Evolutionary conservation across 2,113 vertebrate species (phyloP).

Genomic region (Archilochus colubris): DNA sequence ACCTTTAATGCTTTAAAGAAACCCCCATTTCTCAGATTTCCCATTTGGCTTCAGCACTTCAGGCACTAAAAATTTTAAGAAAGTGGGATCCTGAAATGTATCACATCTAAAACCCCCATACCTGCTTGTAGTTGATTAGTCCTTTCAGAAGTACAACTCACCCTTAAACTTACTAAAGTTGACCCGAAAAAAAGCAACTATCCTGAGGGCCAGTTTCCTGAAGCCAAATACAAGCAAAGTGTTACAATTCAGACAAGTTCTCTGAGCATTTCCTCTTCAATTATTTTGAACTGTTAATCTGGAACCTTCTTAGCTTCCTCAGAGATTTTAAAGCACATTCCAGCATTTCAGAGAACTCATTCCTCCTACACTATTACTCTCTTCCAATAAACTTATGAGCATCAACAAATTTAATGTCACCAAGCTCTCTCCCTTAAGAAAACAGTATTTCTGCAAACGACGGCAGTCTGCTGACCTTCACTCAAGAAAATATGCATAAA

Average conservation of each 20-base stretch:
- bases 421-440: background rate
- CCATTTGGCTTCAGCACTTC: background rate
- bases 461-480: background rate
- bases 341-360: background rate
- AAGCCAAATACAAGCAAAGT: background rate
- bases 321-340: background rate
- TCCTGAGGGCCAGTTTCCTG: background rate
- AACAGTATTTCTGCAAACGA: background rate
- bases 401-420: background rate
- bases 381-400: background rate
- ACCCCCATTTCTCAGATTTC: background rate
- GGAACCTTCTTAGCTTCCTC: background rate
- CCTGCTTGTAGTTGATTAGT: background rate
- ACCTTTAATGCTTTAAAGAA: background rate
- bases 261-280: background rate
- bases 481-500: background rate
- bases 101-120: fast-evolving
- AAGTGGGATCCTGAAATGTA: background rate
- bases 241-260: background rate
- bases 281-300: background rate
- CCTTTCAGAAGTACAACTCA: background rate
- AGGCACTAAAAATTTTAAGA: background rate
- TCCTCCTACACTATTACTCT: background rate
- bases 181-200: background rate
- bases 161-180: background rate